phyloP scores from a whole-genome alignment of 1,140 invertebrate genomes.

The Rhizoglyphus robini region DNA sequence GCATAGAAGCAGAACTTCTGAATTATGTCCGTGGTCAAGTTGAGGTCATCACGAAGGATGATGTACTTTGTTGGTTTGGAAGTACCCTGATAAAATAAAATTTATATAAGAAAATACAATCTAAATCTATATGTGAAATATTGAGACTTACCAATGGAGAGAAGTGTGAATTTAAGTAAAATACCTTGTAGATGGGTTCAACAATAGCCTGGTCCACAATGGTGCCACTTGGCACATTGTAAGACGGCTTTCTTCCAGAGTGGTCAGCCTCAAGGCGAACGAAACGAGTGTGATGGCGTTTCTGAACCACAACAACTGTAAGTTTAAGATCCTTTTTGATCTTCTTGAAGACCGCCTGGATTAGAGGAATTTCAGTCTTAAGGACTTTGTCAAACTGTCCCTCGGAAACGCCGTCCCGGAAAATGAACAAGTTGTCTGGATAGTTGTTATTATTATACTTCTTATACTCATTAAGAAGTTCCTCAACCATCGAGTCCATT shows the following conservation, averaged over 20 bases:
- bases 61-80: conserved; percentile 25
- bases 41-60: conserved; percentile 30
- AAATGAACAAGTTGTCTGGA: not conserved
- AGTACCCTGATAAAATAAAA: conserved; percentile 29
- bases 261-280: not conserved
- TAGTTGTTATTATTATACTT: not conserved
- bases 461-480: conserved; percentile 38
- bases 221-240: conserved; percentile 9
- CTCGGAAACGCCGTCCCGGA: not conserved
- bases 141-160: conserved; percentile 11
- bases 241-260: not conserved
- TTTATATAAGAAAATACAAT: not conserved
- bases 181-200: not conserved
- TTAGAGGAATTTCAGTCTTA: too few relatives aligned
- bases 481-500: conserved; percentile 12
- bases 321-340: conserved; percentile 11
- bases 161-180: conserved; percentile 16
- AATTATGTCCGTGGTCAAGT: conserved; percentile 25
- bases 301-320: conserved; percentile 20
- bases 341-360: too few relatives aligned
- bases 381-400: too few relatives aligned
- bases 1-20: conserved; percentile 27
- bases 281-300: conserved; percentile 21
- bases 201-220: conserved; percentile 6
- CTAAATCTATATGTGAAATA: not conserved